Percentiles rank a stretch among this genome's conserved stretches.
Conservation (phyloP, 2,113 vertebrate genomes). For the Nycticebus coucang region DNA sequence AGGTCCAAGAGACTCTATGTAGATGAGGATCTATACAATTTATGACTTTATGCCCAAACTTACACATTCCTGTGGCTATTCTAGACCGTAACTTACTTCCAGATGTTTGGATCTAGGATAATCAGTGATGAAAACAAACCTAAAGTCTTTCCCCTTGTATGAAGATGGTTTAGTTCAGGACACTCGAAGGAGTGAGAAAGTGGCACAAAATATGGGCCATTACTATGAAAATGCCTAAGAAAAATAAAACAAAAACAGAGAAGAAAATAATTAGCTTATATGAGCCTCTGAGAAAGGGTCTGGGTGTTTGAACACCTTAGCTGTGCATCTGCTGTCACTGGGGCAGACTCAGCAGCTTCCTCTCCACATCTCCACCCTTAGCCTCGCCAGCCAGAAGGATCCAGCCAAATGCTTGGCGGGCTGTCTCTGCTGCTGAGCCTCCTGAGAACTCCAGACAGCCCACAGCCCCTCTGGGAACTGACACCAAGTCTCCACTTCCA, state of each 20-base stretch:
- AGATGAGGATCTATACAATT: not conserved
- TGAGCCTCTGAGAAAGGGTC: not conserved
- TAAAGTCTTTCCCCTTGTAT: not conserved
- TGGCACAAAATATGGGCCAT: not conserved
- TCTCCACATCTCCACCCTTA: not conserved
- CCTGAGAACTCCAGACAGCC: not conserved
- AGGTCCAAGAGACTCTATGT: not conserved
- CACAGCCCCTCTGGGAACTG: rapidly evolving
- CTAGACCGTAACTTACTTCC: not conserved
- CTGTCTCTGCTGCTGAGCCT: not conserved
- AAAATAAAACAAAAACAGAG: not conserved
- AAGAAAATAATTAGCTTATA: not conserved
- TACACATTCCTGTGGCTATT: not conserved
- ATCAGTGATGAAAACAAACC: not conserved
- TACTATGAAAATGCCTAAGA: not conserved
- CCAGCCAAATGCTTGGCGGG: no score
- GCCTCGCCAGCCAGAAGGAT: not conserved
- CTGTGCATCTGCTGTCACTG: not conserved
- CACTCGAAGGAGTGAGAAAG: not conserved
- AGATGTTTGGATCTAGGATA: not conserved
- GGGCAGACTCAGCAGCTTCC: not conserved
- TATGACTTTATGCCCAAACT: not conserved
- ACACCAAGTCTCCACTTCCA: not conserved
- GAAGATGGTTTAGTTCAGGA: not conserved
- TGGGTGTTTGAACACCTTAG: no score